Conservation (phyloP, 2,888 invertebrate genomes). For the Aphodius sticticus region DNA sequence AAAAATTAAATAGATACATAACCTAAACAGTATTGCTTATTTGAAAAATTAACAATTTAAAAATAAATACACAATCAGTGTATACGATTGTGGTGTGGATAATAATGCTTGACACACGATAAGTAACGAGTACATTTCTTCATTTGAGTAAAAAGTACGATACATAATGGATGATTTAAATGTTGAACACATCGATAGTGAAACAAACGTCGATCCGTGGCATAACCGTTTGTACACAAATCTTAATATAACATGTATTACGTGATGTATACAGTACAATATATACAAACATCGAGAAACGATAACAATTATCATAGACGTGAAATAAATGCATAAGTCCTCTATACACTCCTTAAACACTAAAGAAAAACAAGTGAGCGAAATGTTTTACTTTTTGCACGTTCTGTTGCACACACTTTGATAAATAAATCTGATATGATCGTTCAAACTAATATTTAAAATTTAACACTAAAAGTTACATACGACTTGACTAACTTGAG, state of each 20-base stretch:
- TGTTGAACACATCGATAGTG: slow-evolving; percentile 22
- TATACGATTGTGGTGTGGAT: background rate
- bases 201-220: slow-evolving; percentile 7
- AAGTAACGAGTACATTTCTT: slow-evolving; percentile 17
- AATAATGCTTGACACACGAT: slow-evolving; percentile 19
- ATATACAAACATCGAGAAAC: slow-evolving; percentile 19
- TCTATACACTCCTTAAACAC: slow-evolving; percentile 17
- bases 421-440: slow-evolving; percentile 60
- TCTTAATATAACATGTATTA: slow-evolving; percentile 13
- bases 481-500: slow-evolving; percentile 8
- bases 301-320: slow-evolving; percentile 20
- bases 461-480: slow-evolving; percentile 20
- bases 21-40: slow-evolving; percentile 24
- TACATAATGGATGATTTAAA: slow-evolving; percentile 12
- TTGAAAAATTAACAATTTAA: slow-evolving; percentile 22
- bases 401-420: slow-evolving; percentile 42
- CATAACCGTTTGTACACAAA: slow-evolving; percentile 23
- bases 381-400: slow-evolving; percentile 5
- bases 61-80: slow-evolving; percentile 25
- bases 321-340: slow-evolving; percentile 16
- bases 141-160: slow-evolving; percentile 5
- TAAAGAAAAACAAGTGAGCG: slow-evolving; percentile 17
- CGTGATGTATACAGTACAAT: slow-evolving; percentile 8
- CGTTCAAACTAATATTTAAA: slow-evolving; percentile 22
- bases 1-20: slow-evolving; percentile 22